phyloP scores from a whole-genome alignment of 2,113 vertebrate genomes.

The Phyllopteryx taeniolatus region DNA sequence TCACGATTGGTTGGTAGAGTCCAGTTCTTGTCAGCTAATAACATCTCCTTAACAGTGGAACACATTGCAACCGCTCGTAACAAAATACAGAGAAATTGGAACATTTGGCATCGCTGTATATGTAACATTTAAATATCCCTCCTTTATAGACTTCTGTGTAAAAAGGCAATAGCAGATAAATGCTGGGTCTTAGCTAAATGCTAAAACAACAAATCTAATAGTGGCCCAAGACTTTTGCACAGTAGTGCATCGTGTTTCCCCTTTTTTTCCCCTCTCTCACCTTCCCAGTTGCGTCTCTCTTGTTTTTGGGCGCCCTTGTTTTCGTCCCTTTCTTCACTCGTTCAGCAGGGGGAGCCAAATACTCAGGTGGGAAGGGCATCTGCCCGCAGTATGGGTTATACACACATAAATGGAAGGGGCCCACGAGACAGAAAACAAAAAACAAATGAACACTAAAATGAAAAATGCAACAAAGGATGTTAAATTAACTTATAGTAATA shows the following conservation, averaged over 20 bases:
- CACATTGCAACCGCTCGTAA: too few relatives aligned
- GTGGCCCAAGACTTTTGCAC: too few relatives aligned
- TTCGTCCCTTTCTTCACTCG: conserved; percentile 81
- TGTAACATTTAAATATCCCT: too few relatives aligned
- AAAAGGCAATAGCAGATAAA: too few relatives aligned
- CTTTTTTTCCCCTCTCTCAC: conserved; percentile 68
- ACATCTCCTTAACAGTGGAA: too few relatives aligned
- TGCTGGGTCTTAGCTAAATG: too few relatives aligned
- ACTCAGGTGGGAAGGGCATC: conserved; percentile 81
- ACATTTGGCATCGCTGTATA: too few relatives aligned
- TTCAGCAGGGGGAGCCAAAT: conserved; percentile 79
- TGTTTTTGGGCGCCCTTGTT: conserved; percentile 77
- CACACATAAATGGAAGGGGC: conserved; percentile 32
- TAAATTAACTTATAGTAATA: conserved; percentile 43
- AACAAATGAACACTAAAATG: conserved; percentile 35
- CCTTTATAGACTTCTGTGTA: too few relatives aligned
- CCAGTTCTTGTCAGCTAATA: too few relatives aligned
- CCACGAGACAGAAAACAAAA: conserved; percentile 35
- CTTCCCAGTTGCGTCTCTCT: conserved; percentile 76
- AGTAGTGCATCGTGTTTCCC: neutral
- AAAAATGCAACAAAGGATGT: conserved; percentile 29
- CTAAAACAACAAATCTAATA: too few relatives aligned
- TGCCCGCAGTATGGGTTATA: conserved; percentile 53
- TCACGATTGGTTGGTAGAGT: too few relatives aligned
- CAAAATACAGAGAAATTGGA: too few relatives aligned